These are phyloP conservation scores for Champsocephalus gunnari DNA, from an alignment of 2,797 vertebrate species.

Conservation along the genomic window DNA sequence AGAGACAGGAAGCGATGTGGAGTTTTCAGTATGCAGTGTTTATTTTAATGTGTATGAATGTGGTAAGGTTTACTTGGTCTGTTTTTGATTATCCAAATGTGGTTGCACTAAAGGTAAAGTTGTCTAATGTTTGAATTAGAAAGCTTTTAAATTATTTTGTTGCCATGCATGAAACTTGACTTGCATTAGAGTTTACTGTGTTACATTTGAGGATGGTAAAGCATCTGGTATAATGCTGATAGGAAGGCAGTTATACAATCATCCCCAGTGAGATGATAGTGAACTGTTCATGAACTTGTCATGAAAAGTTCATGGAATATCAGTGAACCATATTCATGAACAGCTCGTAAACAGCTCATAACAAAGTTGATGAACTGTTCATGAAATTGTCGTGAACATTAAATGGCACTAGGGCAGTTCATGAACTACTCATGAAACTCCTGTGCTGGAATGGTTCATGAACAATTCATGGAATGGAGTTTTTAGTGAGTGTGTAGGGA, in stretches of 20 bases:
- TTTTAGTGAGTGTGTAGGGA: too few relatives aligned
- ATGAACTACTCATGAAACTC: too few relatives aligned
- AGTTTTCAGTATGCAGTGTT: neutral
- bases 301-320: too few relatives aligned
- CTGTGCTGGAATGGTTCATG: too few relatives aligned
- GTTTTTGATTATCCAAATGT: constrained; percentile 3
- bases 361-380: too few relatives aligned
- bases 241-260: constrained; percentile 3
- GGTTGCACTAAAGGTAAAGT: neutral
- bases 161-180: constrained; percentile 25
- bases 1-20: constrained; percentile 30
- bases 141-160: constrained; percentile 8
- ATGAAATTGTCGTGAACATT: too few relatives aligned
- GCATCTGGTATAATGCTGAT: constrained; percentile 8
- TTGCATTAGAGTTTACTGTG: constrained; percentile 8
- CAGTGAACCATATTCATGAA: too few relatives aligned
- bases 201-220: neutral
- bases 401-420: too few relatives aligned
- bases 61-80: neutral
- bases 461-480: too few relatives aligned
- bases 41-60: constrained; percentile 25
- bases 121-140: neutral
- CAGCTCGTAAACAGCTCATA: too few relatives aligned
- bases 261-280: neutral
- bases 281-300: too few relatives aligned